Evolutionary conservation across 2,113 vertebrate genomes (phyloP).

Genomic region (Herpailurus yagouaroundi): DNA sequence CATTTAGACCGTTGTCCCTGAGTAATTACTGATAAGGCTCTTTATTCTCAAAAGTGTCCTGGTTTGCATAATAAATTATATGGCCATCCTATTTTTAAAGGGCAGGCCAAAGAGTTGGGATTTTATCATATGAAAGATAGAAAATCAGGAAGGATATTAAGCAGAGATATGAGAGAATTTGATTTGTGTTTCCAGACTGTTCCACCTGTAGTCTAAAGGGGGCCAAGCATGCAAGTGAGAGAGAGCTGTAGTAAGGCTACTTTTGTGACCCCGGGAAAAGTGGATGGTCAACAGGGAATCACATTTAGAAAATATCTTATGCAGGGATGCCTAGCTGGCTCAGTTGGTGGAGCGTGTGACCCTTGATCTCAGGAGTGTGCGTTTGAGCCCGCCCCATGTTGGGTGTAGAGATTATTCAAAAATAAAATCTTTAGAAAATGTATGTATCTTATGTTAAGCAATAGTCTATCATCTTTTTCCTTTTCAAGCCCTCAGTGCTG

Average conservation of each 20-base stretch:
- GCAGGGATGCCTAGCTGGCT: not conserved
- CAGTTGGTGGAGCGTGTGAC: not conserved
- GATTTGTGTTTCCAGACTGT: not conserved
- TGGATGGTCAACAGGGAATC: not conserved
- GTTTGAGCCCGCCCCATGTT: not conserved
- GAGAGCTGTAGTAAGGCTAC: not conserved
- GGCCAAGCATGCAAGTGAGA: not conserved
- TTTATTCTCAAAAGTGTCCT: not conserved
- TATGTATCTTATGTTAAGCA: not conserved
- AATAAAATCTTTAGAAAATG: not conserved
- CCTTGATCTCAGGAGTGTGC: not conserved
- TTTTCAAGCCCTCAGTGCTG: not conserved
- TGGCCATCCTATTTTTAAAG: conserved; percentile 3
- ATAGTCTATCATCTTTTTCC: not conserved
- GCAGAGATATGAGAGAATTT: not conserved
- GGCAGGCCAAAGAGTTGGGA: not conserved
- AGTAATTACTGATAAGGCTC: not conserved
- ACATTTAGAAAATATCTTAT: not conserved
- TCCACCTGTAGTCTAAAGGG: not conserved
- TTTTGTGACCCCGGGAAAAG: not conserved
- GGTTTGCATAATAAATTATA: not conserved
- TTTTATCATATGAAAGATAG: not conserved
- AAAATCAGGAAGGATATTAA: conserved; percentile 1
- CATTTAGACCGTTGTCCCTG: not conserved
- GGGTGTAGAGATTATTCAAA: not conserved